These are phyloP conservation scores for Apostichopus parvimensis DNA, from an alignment of 35 echinoderm and acorn worm species.

Conservation along the genomic window DNA sequence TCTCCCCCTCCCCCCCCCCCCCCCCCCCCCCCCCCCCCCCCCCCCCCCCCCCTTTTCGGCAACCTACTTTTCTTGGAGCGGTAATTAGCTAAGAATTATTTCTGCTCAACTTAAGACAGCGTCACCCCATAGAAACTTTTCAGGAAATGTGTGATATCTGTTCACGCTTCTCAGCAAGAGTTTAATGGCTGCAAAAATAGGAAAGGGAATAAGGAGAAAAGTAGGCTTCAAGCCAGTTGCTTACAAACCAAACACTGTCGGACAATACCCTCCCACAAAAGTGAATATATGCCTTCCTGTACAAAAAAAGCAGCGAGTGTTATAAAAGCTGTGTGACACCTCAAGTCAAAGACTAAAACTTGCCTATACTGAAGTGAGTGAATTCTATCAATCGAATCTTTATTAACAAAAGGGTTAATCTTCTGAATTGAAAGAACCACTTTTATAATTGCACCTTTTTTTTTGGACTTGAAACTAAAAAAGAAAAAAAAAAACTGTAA, in stretches of 20 bases:
- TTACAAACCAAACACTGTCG: slow-evolving; percentile 13
- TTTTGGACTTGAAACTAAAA: slow-evolving; percentile 4
- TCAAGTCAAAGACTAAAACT: background rate
- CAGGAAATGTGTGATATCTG: slow-evolving; percentile 24
- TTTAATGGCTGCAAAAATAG: slow-evolving; percentile 4
- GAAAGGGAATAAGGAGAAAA: background rate
- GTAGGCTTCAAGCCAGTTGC: background rate
- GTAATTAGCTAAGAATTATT: background rate
- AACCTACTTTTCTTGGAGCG: background rate
- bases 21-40: too few relatives aligned
- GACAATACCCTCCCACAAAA: background rate
- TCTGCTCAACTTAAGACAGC: background rate
- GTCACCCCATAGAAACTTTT: background rate
- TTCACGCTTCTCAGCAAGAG: slow-evolving; percentile 15
- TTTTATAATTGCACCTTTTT: slow-evolving; percentile 22
- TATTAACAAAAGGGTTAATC: slow-evolving; percentile 10
- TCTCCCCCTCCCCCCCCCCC: too few relatives aligned
- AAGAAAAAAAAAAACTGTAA: background rate
- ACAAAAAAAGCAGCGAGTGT: background rate
- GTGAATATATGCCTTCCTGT: background rate
- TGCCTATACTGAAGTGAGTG: background rate
- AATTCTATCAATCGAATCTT: slow-evolving; percentile 4
- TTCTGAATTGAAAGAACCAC: slow-evolving; percentile 21
- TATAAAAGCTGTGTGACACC: slow-evolving; percentile 14
- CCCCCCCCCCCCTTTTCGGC: background rate